Base-by-base conservation (phyloP, 92 coral and sea anemone species). In the Galaxea fascicularis region DNA sequence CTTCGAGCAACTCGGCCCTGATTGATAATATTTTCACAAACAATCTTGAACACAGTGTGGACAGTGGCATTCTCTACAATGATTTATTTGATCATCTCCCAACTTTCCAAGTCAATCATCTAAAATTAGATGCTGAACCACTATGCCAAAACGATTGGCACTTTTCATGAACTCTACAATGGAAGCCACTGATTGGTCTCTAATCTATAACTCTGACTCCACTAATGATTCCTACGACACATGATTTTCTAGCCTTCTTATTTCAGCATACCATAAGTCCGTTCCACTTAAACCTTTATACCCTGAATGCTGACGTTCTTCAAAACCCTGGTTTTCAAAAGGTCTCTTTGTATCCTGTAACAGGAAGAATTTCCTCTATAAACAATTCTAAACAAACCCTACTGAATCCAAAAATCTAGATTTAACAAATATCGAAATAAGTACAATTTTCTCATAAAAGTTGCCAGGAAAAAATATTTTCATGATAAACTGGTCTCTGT, bases 401-500 rank as follows among this genome's bases (percentile, higher is more conserved):
- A 6, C 53, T 47, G 53, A 6, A 47, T 47, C n/a, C n/a, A n/a
- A n/a, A n/a, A n/a, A n/a, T n/a, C n/a, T 47, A 47, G 53, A 47
- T 47, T 6, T 47, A 47, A 47, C 53, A 47, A 47, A 13, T 47
- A 47, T 13, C 7, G 13, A 47, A n/a, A n/a, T n/a, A n/a, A n/a
- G n/a, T n/a, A n/a, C n/a, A n/a, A n/a, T n/a, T n/a, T n/a, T n/a
- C n/a, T n/a, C n/a, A n/a, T n/a, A n/a, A n/a, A n/a, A n/a, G n/a
- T n/a, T n/a, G n/a, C n/a, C n/a, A n/a, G n/a, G n/a, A n/a, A n/a
- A n/a, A n/a, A n/a, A n/a, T n/a, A n/a, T n/a, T 82, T 54, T 58
- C 87, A 82, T 72, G 79, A 58, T 70, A 73, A 72, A 58, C 62
- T 82, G 24, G n/a, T 39, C 60, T 52, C 65, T 68, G 54, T 68